These are phyloP conservation scores for Hedya salicella DNA, from an alignment of 2,888 invertebrate genomes.

Conservation along the genomic window DNA sequence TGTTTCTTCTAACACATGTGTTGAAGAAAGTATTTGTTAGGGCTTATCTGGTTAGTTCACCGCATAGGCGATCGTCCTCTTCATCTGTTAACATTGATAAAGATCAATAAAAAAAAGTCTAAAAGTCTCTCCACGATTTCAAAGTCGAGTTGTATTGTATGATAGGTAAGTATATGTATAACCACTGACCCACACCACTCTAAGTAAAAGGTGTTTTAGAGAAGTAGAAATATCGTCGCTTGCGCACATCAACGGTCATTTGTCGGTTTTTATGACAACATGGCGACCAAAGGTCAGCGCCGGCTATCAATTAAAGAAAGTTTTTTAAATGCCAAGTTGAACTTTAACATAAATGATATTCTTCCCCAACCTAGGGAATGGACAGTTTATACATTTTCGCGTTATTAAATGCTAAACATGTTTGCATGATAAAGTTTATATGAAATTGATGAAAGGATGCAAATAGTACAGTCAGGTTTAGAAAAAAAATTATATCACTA, in stretches of 20 bases:
- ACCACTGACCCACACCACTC: background rate
- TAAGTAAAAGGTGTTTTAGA: conserved; percentile 9
- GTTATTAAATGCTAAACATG: conserved; percentile 4
- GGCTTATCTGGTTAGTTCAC: too few relatives aligned
- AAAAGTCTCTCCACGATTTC: too few relatives aligned
- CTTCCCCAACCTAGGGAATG: background rate
- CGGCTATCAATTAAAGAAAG: conserved; percentile 38
- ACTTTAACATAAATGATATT: conserved; percentile 38
- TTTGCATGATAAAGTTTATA: too few relatives aligned
- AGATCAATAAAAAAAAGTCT: too few relatives aligned
- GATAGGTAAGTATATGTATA: background rate
- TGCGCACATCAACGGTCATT: conserved; percentile 24
- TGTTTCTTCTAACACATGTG: too few relatives aligned
- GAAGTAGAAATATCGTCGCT: background rate
- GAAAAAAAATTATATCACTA: too few relatives aligned
- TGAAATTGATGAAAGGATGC: too few relatives aligned
- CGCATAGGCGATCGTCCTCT: too few relatives aligned
- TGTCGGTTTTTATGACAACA: conserved; percentile 32
- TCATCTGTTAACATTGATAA: too few relatives aligned
- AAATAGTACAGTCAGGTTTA: too few relatives aligned
- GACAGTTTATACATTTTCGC: background rate
- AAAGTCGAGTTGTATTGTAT: too few relatives aligned
- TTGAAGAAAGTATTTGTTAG: too few relatives aligned
- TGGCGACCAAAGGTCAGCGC: conserved; percentile 33
- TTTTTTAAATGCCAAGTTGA: conserved; percentile 40